phyloP scores from a whole-genome alignment of 2,888 invertebrate genomes.

The Chironomus tentans region DNA sequence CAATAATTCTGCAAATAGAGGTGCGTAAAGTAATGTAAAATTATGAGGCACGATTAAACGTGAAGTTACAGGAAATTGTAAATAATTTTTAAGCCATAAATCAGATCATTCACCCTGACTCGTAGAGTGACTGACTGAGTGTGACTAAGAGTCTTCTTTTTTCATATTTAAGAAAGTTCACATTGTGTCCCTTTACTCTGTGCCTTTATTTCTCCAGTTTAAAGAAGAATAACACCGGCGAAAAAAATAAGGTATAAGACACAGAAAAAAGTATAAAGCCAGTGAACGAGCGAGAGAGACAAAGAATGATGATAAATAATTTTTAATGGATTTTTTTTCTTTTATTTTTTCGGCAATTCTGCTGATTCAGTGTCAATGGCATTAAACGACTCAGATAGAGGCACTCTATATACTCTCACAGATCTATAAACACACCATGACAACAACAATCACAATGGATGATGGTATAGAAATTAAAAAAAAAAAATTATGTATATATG shows the following conservation, averaged over 20 bases:
- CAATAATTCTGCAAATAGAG: conserved; percentile 1
- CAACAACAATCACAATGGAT: neutral
- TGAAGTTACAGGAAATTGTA: conserved; percentile 5
- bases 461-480: no score
- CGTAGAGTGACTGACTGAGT: neutral
- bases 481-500: no score
- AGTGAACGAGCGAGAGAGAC: no score
- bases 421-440: neutral
- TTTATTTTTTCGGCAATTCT: neutral
- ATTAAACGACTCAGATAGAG: neutral
- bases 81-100: conserved; percentile 4
- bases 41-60: neutral
- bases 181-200: neutral
- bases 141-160: neutral
- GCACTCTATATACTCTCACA: neutral
- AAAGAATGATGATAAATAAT: conserved; percentile 7
- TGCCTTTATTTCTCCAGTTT: neutral
- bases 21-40: conserved; percentile 1
- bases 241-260: neutral
- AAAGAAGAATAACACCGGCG: neutral
- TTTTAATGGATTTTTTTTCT: neutral
- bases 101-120: neutral
- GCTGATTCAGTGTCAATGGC: conserved; percentile 2
- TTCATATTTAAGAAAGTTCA: neutral
- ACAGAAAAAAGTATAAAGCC: neutral